Evolutionary conservation across 1,140 invertebrate genomes (phyloP).

Genomic region (Drosophila sp.): DNA sequence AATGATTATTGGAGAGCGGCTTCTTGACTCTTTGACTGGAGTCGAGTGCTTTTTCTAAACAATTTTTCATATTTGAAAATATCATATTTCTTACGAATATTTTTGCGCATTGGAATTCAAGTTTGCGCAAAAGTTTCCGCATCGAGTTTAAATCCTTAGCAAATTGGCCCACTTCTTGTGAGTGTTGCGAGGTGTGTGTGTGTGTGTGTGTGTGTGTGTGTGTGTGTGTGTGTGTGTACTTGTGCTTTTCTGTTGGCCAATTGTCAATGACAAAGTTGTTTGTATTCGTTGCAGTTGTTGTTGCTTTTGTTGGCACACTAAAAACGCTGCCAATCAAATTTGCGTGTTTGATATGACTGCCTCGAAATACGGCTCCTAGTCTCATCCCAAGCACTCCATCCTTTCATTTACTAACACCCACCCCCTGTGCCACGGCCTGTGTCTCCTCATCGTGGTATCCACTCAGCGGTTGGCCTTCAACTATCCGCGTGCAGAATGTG

Average conservation of each 20-base stretch:
- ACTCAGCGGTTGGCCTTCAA: constrained; percentile 29
- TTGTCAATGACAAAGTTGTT: constrained; percentile 41
- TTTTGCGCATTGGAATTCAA: neutral
- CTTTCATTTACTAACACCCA: too few relatives aligned
- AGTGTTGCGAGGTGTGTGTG: too few relatives aligned
- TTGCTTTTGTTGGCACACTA: constrained; percentile 23
- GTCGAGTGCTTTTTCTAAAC: too few relatives aligned
- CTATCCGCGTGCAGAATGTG: constrained; percentile 44
- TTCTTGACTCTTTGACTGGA: too few relatives aligned
- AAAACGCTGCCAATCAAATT: constrained; percentile 44
- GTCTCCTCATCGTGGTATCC: neutral
- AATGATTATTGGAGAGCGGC: too few relatives aligned
- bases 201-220: neutral
- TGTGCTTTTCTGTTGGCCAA: constrained; percentile 14
- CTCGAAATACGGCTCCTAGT: neutral
- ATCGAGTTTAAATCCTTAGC: constrained; percentile 11
- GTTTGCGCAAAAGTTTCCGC: neutral
- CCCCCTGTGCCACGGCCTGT: neutral
- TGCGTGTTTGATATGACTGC: constrained; percentile 20
- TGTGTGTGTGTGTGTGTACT: constrained; percentile 1
- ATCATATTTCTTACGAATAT: constrained; percentile 7
- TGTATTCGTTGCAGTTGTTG: neutral
- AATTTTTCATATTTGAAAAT: neutral
- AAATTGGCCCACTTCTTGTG: constrained; percentile 26
- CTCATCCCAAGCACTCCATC: neutral